Evolutionary conservation across 2,888 invertebrate genomes (phyloP).

Genomic region (Dione vanillae): DNA sequence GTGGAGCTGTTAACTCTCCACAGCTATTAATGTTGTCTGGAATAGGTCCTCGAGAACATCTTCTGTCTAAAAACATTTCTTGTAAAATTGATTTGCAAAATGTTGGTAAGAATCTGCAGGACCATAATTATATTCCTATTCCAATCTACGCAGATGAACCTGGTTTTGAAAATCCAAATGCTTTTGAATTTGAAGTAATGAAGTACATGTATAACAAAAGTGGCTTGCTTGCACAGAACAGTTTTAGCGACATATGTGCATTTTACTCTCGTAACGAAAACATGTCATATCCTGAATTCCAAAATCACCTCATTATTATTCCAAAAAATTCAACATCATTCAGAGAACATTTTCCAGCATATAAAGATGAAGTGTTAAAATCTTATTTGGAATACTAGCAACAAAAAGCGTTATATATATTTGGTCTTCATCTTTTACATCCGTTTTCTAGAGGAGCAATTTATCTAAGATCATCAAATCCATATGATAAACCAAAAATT

Average conservation of each 20-base stretch:
- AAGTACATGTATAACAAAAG: constrained; percentile 78
- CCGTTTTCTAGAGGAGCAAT: constrained; percentile 84
- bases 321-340: constrained; percentile 25
- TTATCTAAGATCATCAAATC: constrained; percentile 81
- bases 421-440: constrained; percentile 68
- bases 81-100: constrained; percentile 69
- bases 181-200: constrained; percentile 61
- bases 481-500: constrained; percentile 84
- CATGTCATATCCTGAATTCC: constrained; percentile 61
- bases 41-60: constrained; percentile 71
- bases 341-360: background rate
- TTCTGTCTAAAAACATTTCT: constrained; percentile 62
- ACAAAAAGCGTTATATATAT: constrained; percentile 59
- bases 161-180: constrained; percentile 49
- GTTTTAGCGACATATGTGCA: constrained; percentile 81
- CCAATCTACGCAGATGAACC: constrained; percentile 63
- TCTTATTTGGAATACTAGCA: constrained; percentile 52
- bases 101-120: constrained; percentile 83
- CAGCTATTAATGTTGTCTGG: constrained; percentile 81
- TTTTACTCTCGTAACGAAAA: constrained; percentile 58
- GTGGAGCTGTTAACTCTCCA: constrained; percentile 77
- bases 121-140: constrained; percentile 73
- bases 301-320: constrained; percentile 54
- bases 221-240: constrained; percentile 76
- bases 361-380: constrained; percentile 16